Base-by-base conservation (phyloP, 2,888 invertebrate genomes). In the Abrostola tripartita region DNA sequence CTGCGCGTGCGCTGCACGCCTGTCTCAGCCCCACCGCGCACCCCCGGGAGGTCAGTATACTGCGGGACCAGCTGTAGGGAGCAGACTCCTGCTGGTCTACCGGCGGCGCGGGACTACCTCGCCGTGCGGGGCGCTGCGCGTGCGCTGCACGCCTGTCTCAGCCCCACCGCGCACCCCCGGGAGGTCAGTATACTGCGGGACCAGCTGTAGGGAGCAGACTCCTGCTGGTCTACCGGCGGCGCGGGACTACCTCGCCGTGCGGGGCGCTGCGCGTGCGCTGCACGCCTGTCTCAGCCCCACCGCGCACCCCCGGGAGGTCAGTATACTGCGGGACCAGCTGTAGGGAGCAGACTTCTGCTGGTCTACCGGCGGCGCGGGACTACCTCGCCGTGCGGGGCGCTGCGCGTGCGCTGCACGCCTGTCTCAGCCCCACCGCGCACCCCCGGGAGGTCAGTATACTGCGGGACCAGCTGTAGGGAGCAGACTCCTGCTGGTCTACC, bases 231-330 rank as follows among this genome's bases (percentile, higher is more conserved):
- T 96, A 98, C 74, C 97, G 0, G 97, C 97, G 78, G 96, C 97
- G 0, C 88, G 96, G n/a, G 97, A 97, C 92, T 98, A 96, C 92
- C 96, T 97, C 65, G 95, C 95, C 67, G 89, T 97, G 78, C 90
- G 96, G 24, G 88, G 87, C 0, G 68, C 73, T 90, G 76, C 95
- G 88, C 77, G 96, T 92, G 81, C 95, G 0, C 77, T 97, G 73
- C 97, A 98, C 84, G 97, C 97, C 58, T 98, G 98, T 77, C 95
- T 98, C 65, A 97, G 97, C 84, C 96, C 97, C 37, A 96, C 96
- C 59, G 95, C 96, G 49, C 97, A 97, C 84, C 97, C 97, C 35
- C 95, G 97, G 88, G 97, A 97, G 95, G 97, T 70, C 95, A 49
- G 50, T 14, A 6, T 6, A 5, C 1, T 7, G 5, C 44, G 6